Evolutionary conservation across 2,888 invertebrate genomes (phyloP).

Genomic region (Synanthedon vespiformis): DNA sequence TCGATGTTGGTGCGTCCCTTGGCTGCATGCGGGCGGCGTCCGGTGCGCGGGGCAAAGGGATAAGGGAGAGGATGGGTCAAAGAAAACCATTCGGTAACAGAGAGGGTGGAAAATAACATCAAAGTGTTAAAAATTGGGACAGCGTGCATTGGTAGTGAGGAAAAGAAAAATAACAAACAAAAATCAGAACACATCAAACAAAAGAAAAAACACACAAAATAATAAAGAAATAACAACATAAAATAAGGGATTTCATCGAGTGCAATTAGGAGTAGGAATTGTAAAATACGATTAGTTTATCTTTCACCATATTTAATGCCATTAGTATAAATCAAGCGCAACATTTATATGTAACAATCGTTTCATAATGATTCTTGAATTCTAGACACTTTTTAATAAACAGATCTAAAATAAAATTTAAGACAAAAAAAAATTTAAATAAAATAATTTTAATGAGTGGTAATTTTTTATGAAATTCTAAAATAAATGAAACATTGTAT

Average conservation of each 20-base stretch:
- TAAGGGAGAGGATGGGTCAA: constrained; percentile 38
- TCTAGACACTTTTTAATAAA: no score
- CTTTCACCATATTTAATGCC: constrained; percentile 54
- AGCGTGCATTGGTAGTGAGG: constrained; percentile 64
- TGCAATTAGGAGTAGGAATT: constrained; percentile 64
- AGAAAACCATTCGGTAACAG: constrained; percentile 59
- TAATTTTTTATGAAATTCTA: no score
- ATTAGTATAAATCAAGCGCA: constrained; percentile 47
- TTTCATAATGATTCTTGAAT: no score
- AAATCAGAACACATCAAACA: constrained; percentile 65
- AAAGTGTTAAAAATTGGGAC: constrained; percentile 53
- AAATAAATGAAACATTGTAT: background rate
- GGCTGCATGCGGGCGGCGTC: constrained; percentile 81
- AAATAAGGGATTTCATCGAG: constrained; percentile 38
- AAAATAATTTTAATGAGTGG: no score
- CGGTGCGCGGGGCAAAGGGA: constrained; percentile 53
- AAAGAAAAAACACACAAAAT: constrained; percentile 45
- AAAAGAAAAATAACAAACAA: constrained; percentile 65
- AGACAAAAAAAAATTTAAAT: no score
- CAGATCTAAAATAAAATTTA: no score
- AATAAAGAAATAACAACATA: constrained; percentile 24
- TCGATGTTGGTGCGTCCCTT: constrained; percentile 99
- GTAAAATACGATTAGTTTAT: constrained; percentile 60
- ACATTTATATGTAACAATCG: constrained; percentile 15
- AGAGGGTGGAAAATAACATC: constrained; percentile 51